Percentiles rank a stretch among this genome's conserved stretches.
Evolutionary conservation across 1,140 invertebrate species (phyloP).

Genomic region (Eubasilissa regina): DNA sequence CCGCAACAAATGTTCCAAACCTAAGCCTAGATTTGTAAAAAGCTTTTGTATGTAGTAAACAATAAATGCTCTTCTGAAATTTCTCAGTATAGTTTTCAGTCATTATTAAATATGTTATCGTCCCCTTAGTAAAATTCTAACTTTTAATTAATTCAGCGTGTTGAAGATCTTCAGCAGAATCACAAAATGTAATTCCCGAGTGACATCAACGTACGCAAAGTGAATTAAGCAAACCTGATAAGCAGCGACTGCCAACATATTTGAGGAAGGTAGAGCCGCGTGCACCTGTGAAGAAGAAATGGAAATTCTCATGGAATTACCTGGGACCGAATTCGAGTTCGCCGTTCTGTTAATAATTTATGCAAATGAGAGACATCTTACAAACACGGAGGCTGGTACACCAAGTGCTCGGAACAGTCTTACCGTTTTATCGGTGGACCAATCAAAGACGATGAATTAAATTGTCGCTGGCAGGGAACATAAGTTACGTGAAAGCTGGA

Average conservation of each 20-base stretch:
- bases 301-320: too few relatives aligned
- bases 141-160: too few relatives aligned
- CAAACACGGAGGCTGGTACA: not conserved
- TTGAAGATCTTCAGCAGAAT: too few relatives aligned
- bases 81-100: too few relatives aligned
- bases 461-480: not conserved
- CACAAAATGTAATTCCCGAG: not conserved
- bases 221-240: not conserved
- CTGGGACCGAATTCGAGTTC: not conserved
- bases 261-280: constrained; percentile 1
- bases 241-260: constrained; percentile 1
- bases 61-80: too few relatives aligned
- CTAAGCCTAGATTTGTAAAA: too few relatives aligned
- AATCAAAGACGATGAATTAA: constrained; percentile 18
- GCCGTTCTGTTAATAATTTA: constrained; percentile 10
- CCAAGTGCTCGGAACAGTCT: not conserved
- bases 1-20: too few relatives aligned
- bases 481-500: too few relatives aligned
- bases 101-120: too few relatives aligned
- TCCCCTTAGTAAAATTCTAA: too few relatives aligned
- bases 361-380: constrained; percentile 7
- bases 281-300: not conserved
- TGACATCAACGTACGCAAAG: constrained; percentile 5
- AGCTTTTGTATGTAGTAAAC: too few relatives aligned
- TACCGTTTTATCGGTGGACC: not conserved